These are phyloP conservation scores for Aphodius granarius DNA, from an alignment of 2,888 invertebrate genomes.

Conservation along the genomic window DNA sequence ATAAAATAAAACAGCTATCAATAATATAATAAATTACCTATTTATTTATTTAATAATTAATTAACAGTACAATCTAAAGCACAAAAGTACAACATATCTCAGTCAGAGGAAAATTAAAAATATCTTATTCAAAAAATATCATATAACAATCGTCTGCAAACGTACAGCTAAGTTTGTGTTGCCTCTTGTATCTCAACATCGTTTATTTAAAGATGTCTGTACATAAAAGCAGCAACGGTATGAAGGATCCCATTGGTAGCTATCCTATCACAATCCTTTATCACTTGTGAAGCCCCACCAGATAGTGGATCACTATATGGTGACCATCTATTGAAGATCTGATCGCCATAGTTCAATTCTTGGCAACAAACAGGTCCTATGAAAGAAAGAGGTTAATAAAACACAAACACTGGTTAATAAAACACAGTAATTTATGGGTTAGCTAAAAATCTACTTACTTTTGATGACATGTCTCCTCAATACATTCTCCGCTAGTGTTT, in stretches of 20 bases:
- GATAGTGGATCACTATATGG: slow-evolving; percentile 11
- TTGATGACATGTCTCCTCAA: slow-evolving; percentile 58
- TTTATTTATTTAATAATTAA: neutral
- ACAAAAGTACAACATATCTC: neutral
- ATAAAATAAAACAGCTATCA: neutral
- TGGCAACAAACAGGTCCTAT: slow-evolving; percentile 52
- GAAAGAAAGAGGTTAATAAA: slow-evolving; percentile 35
- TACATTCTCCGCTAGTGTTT: slow-evolving; percentile 54
- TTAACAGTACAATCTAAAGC: neutral
- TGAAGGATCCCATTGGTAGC: slow-evolving; percentile 64
- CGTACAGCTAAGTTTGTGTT: neutral
- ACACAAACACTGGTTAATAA: too few species aligned
- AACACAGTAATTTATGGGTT: too few species aligned
- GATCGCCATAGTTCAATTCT: slow-evolving; percentile 21
- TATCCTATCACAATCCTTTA: slow-evolving; percentile 56
- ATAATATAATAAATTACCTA: slow-evolving; percentile 10
- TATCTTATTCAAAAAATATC: neutral
- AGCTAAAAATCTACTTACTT: slow-evolving; percentile 51
- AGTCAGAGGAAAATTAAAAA: slow-evolving; percentile 33
- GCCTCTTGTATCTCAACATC: neutral
- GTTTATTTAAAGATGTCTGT: slow-evolving; percentile 43
- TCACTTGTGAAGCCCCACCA: slow-evolving; percentile 11
- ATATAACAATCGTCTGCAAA: neutral
- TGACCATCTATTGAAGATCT: slow-evolving; percentile 26
- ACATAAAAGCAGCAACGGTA: slow-evolving; percentile 58